Percentiles rank a stretch among this genome's conserved stretches.
phyloP scores from a whole-genome alignment of 2,888 invertebrate genomes.

The Cataglyphis livida region DNA sequence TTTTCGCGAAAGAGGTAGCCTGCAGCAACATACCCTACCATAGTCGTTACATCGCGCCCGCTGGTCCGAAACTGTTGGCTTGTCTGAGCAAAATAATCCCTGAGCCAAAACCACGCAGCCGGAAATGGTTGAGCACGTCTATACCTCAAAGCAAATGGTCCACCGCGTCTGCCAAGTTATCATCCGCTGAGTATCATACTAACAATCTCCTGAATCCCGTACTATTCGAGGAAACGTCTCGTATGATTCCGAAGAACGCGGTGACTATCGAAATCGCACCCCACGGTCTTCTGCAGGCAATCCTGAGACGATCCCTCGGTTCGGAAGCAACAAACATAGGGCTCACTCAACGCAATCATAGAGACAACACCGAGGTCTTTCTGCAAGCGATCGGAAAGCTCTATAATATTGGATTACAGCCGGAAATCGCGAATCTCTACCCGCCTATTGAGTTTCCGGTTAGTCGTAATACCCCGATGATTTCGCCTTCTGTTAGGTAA shows the following conservation, averaged over 20 bases:
- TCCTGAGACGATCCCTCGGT: conserved; percentile 92
- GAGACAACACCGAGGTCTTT: conserved; percentile 89
- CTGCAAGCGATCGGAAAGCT: conserved; percentile 90
- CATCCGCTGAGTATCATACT: conserved; percentile 95
- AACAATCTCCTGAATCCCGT: conserved; percentile 91
- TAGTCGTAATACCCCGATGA: conserved; percentile 93
- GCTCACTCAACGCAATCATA: conserved; percentile 90
- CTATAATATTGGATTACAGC: conserved; percentile 92
- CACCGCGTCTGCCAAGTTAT: conserved; percentile 88
- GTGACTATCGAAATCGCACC: conserved; percentile 96
- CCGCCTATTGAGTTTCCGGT: conserved; percentile 93
- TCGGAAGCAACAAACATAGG: conserved; percentile 91
- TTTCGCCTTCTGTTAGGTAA: conserved; percentile 91
- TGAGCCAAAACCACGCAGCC: conserved; percentile 89
- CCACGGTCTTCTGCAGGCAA: conserved; percentile 95
- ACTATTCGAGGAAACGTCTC: conserved; percentile 93
- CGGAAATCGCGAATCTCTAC: conserved; percentile 92
- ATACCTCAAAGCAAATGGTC: conserved; percentile 91
- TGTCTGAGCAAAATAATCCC: conserved; percentile 89
- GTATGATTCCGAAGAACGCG: conserved; percentile 92
- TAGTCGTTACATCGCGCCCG: conserved; percentile 92
- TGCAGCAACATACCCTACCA: conserved; percentile 96
- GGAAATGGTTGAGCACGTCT: conserved; percentile 95
- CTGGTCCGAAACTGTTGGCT: conserved; percentile 89
- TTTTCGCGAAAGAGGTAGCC: conserved; percentile 94